phyloP scores from a whole-genome alignment of 2,888 invertebrate species.

The Periphyllus acericola region DNA sequence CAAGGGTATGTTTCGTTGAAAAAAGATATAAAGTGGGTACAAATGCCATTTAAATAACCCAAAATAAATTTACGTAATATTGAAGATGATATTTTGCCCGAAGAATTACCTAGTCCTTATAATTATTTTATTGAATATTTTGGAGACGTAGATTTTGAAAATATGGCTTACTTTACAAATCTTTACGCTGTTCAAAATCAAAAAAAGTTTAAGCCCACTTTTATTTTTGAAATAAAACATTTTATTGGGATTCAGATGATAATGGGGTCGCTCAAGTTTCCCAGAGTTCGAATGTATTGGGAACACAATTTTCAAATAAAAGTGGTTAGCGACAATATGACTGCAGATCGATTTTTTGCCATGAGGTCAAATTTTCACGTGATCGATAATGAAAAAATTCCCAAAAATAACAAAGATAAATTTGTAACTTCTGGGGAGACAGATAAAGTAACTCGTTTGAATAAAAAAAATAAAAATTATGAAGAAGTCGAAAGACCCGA shows the following conservation, averaged over 20 bases:
- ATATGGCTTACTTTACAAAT: neutral
- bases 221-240: constrained; percentile 36
- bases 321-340: neutral
- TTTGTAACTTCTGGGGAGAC: constrained; percentile 51
- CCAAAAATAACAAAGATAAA: constrained; percentile 23
- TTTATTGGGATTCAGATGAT: constrained; percentile 43
- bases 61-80: neutral
- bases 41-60: constrained; percentile 1
- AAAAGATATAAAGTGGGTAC: constrained; percentile 10
- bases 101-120: too few species aligned
- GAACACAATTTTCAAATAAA: neutral
- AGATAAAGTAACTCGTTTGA: constrained; percentile 57
- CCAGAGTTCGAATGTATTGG: constrained; percentile 41
- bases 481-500: constrained; percentile 58
- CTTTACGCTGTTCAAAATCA: constrained; percentile 12
- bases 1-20: neutral
- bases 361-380: constrained; percentile 22
- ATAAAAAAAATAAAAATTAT: constrained; percentile 49
- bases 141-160: constrained; percentile 3
- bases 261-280: constrained; percentile 37
- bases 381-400: constrained; percentile 12
- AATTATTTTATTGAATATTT: constrained; percentile 12
- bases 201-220: constrained; percentile 12
- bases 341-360: constrained; percentile 28
- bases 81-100: neutral